Evolutionary conservation across 2,888 invertebrate species (phyloP).

Genomic region (Odontomyia ornata): DNA sequence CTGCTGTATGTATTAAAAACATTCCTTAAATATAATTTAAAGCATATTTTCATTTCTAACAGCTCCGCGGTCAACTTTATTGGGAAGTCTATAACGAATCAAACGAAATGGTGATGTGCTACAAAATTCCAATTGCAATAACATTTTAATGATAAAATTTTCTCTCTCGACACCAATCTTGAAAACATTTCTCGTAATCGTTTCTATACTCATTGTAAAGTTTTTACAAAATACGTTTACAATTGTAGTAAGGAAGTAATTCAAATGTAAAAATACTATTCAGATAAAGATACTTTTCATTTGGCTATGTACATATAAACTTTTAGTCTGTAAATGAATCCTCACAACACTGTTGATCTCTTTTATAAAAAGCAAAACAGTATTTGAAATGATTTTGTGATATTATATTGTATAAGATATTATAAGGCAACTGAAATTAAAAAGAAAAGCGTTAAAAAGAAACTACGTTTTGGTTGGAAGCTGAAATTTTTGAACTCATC

Average conservation of each 20-base stretch:
- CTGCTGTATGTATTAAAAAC: constrained; percentile 55
- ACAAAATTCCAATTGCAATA: constrained; percentile 58
- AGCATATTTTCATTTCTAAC: constrained; percentile 45
- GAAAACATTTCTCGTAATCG: background rate
- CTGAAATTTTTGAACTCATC: too few relatives aligned
- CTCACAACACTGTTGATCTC: constrained; percentile 13
- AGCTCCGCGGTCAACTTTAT: constrained; percentile 63
- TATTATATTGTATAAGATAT: constrained; percentile 10
- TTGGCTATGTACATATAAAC: background rate
- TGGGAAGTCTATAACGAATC: constrained; percentile 59
- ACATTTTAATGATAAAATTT: constrained; percentile 8
- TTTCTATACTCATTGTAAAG: background rate
- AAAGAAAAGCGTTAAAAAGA: background rate
- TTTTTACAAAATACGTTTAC: background rate
- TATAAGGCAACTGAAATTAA: constrained; percentile 2
- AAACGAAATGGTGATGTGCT: constrained; percentile 58
- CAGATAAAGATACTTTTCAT: background rate
- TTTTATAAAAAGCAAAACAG: background rate
- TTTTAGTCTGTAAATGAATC: background rate
- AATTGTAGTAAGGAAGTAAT: background rate
- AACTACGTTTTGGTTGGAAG: background rate
- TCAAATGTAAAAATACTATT: background rate
- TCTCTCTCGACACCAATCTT: background rate
- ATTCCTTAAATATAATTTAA: constrained; percentile 28
- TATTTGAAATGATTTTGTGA: constrained; percentile 21